phyloP scores from a whole-genome alignment of 2,888 invertebrate genomes.

The Tridacna crocea region DNA sequence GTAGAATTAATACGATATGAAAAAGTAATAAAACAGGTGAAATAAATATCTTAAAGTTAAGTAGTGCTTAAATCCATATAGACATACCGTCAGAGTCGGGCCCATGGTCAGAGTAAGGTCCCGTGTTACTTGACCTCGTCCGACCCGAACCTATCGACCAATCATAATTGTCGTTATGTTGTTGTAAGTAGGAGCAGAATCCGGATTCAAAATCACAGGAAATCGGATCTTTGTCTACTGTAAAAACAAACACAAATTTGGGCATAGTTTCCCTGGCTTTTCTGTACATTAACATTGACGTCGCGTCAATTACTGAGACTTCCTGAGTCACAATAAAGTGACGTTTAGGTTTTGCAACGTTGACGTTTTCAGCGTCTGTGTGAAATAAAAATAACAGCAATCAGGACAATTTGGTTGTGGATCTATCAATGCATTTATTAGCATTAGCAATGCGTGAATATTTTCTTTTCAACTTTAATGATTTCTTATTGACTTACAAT shows the following conservation, averaged over 20 bases:
- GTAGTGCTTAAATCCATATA: neutral
- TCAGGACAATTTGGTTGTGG: no score
- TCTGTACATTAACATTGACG: neutral
- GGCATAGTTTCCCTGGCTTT: no score
- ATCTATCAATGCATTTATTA: no score
- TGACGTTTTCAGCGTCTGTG: no score
- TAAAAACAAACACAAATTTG: neutral
- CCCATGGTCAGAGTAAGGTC: constrained; percentile 2
- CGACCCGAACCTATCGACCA: constrained; percentile 15
- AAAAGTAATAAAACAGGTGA: no score
- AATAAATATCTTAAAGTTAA: no score
- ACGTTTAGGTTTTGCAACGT: no score
- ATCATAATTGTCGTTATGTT: constrained; percentile 28
- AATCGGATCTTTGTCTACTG: neutral
- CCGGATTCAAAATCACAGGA: constrained; percentile 19
- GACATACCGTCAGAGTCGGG: neutral
- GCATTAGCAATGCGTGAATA: no score
- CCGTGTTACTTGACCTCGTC: neutral
- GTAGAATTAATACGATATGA: no score
- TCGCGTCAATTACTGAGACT: neutral
- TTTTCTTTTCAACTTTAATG: no score
- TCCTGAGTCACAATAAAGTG: neutral
- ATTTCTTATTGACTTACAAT: no score
- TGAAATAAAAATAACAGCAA: no score
- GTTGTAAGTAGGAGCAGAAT: constrained; percentile 12